Evolutionary conservation across 2,797 vertebrate species (phyloP).

Genomic region (Enteromius thamalakanensis): DNA sequence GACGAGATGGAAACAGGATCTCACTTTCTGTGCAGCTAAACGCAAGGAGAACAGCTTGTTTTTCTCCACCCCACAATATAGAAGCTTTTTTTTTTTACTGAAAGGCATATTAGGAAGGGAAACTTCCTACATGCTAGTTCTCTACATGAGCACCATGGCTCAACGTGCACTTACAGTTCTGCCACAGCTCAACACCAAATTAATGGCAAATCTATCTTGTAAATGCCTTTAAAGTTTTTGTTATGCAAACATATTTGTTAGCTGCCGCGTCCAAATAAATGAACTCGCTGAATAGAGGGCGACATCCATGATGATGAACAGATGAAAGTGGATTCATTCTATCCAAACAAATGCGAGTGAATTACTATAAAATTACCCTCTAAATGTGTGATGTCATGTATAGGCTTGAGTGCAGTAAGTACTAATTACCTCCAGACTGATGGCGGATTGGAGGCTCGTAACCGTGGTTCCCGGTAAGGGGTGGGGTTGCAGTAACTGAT

Average conservation of each 20-base stretch:
- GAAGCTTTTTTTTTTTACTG: neutral
- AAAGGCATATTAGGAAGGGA: neutral
- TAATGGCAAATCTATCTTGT: neutral
- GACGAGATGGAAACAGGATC: neutral
- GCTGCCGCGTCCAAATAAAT: neutral
- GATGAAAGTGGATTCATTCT: neutral
- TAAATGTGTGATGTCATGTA: constrained; percentile 33
- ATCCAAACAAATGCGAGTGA: constrained; percentile 16
- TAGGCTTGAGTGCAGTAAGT: neutral
- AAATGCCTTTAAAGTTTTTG: neutral
- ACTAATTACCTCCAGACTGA: constrained; percentile 78
- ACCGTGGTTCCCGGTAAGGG: constrained; percentile 80
- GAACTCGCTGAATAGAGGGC: neutral
- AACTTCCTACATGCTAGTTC: too few species aligned
- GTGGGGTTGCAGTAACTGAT: constrained; percentile 80
- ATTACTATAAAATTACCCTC: neutral
- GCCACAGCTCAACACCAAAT: neutral
- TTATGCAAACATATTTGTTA: neutral
- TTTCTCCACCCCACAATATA: neutral
- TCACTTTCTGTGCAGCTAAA: neutral
- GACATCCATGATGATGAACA: neutral
- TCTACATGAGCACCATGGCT: neutral
- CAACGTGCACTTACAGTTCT: neutral
- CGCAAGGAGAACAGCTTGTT: neutral
- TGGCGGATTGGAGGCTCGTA: constrained; percentile 70